Percentiles rank a stretch among this genome's conserved stretches.
Conservation (phyloP, 2,888 invertebrate species). For the Conistra vaccinii region DNA sequence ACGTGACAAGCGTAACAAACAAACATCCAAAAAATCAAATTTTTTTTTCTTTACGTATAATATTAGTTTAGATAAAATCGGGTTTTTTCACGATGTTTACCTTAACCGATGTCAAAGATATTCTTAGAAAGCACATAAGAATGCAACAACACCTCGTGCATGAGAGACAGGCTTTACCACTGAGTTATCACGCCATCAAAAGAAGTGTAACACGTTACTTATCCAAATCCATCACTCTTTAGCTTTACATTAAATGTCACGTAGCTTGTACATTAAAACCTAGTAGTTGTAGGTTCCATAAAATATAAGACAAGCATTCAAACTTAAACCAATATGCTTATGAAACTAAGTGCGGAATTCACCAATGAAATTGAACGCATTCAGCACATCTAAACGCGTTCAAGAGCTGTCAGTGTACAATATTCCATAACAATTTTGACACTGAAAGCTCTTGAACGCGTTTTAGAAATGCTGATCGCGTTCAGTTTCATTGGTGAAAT, state of each 20-base stretch:
- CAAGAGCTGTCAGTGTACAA: too few relatives aligned
- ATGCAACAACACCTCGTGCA: not conserved
- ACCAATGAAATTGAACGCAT: too few relatives aligned
- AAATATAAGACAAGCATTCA: not conserved
- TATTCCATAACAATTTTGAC: too few relatives aligned
- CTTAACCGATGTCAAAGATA: not conserved
- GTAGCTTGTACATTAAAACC: not conserved
- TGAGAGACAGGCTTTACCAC: not conserved
- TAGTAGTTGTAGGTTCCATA: not conserved
- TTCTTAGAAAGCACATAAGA: not conserved
- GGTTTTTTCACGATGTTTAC: not conserved
- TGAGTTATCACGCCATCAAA: not conserved
- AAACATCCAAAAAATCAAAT: too few relatives aligned
- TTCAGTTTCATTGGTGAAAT: too few relatives aligned
- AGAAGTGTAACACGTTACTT: not conserved
- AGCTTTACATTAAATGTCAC: not conserved
- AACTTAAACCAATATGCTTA: not conserved
- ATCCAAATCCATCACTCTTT: not conserved
- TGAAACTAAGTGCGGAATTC: too few relatives aligned
- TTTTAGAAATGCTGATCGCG: too few relatives aligned
- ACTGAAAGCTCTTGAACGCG: too few relatives aligned
- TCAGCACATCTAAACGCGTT: too few relatives aligned
- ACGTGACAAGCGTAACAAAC: too few relatives aligned
- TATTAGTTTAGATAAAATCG: not conserved
- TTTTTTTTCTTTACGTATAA: too few relatives aligned